Percentiles rank a stretch among this genome's conserved stretches.
Conservation (phyloP, 92 coral and sea anemone species). For the Umimayanthus chanpuru region DNA sequence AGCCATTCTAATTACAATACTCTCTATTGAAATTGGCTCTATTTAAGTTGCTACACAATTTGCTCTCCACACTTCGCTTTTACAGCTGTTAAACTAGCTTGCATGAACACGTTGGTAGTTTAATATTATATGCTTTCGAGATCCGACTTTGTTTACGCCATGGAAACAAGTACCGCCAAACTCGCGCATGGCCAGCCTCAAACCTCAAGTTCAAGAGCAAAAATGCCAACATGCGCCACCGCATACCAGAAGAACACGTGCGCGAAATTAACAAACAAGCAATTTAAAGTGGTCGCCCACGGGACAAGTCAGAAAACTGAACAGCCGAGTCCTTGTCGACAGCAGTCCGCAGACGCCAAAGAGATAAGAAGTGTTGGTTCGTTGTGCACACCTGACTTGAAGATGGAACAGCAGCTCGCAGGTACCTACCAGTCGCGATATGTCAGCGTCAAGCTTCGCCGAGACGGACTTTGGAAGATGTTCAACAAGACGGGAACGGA, state of each 20-base stretch:
- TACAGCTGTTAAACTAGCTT: slow-evolving; percentile 26
- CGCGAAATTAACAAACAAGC: slow-evolving; percentile 36
- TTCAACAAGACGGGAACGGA: slow-evolving; percentile 79
- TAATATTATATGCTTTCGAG: not conserved
- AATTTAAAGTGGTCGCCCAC: slow-evolving; percentile 28
- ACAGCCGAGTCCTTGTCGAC: slow-evolving; percentile 32
- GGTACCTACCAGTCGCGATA: slow-evolving; percentile 47
- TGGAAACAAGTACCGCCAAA: slow-evolving; percentile 17
- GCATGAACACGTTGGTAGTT: not conserved
- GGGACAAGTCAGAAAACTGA: slow-evolving; percentile 34
- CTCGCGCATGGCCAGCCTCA: slow-evolving; percentile 25
- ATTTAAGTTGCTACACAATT: slow-evolving; percentile 12
- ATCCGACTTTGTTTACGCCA: slow-evolving; percentile 3
- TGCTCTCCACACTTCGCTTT: slow-evolving; percentile 1
- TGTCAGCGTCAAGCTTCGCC: slow-evolving; percentile 67
- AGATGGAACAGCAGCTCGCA: slow-evolving; percentile 37
- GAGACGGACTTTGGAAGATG: slow-evolving; percentile 75
- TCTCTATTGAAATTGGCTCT: slow-evolving; percentile 23
- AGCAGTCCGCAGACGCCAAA: slow-evolving; percentile 19
- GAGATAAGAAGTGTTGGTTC: not conserved
- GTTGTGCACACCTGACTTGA: not conserved
- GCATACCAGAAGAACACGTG: slow-evolving; percentile 43
- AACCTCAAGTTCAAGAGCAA: slow-evolving; percentile 2
- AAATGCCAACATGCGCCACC: slow-evolving; percentile 35
- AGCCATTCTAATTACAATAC: slow-evolving; percentile 2